Base-by-base conservation (phyloP, 2,888 invertebrate species). In the Lycia hirtaria region DNA sequence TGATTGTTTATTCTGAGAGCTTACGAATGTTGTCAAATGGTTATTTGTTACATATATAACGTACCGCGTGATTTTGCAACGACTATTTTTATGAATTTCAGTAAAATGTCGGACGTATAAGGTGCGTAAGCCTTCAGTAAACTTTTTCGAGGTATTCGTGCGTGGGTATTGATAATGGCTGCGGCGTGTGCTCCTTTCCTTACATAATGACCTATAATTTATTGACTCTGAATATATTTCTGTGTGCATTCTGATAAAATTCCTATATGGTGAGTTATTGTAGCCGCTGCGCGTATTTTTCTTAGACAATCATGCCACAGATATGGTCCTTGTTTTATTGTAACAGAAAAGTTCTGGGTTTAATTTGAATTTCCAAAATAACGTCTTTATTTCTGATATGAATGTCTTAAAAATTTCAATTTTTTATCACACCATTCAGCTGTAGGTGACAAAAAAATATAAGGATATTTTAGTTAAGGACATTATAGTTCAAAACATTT, bases 1-100 rank as follows among this genome's bases (percentile, higher is more conserved):
- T 38, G 35, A 54, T 56, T 65, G 47, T 60, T 51, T 60, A 55
- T 56, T 58, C 50, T 32, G 56, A 28, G 38, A 45, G 51, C 32
- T 38, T 37, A 54, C 19, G 32, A 58, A 50, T 64, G 51, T 59
- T 45, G 49, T 55, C 60, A 56, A 57, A 56, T 53, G 49, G 48
- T 35, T 58, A 47, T 59, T 56, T 60, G 26, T 22, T 15, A 26
- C 15, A 17, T 22, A 35, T 17, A 19, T 12, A 44, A 30, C 56
- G 54, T 38, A 47, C 48, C 55, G 54, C 56, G 52, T 33, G 28
- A 52, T 49, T 59, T 56, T 43, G 40, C 20, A 56, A 45, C 45
- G 19, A 17, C 30, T 44, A n/a, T n/a, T 24, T 54, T 57, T 35
- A 55, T 52, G 40, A 59, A 55, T 58, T 58, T 41, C 38, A 30